Conservation (phyloP, 2,113 vertebrate species). For the Erinaceus europaeus region DNA sequence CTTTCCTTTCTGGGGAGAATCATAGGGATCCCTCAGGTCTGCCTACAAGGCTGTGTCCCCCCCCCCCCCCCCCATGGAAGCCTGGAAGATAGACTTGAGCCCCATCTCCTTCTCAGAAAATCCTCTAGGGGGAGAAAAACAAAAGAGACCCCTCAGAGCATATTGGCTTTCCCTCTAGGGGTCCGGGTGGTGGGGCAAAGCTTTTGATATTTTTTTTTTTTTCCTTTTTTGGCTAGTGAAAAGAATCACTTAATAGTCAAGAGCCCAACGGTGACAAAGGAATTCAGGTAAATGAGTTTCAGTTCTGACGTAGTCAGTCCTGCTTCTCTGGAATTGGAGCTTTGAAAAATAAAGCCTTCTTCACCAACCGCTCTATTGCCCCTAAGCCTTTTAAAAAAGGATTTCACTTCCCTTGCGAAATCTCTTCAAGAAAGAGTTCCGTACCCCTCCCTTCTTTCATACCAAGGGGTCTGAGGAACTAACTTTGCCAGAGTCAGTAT, state of each 20-base stretch:
- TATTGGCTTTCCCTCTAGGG: conserved; percentile 30
- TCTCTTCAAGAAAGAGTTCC: conserved; percentile 70
- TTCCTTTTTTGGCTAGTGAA: conserved; percentile 81
- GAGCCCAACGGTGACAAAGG: conserved; percentile 77
- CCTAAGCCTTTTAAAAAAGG: conserved; percentile 72
- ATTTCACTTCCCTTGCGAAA: conserved; percentile 51
- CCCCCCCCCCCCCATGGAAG: neutral
- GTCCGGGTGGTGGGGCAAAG: neutral
- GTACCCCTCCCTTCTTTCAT: conserved; percentile 69
- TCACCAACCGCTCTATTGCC: neutral
- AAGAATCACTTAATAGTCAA: conserved; percentile 80
- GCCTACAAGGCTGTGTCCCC: too few species aligned
- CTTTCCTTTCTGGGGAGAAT: neutral
- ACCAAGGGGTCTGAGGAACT: conserved; percentile 65
- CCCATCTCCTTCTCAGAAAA: neutral
- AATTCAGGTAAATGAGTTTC: conserved; percentile 85
- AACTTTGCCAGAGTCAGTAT: conserved; percentile 63
- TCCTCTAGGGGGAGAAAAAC: conserved; percentile 11
- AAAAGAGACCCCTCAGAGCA: conserved; percentile 29
- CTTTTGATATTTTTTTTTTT: conserved; percentile 81
- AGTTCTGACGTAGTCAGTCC: conserved; percentile 74
- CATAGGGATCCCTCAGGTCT: accelerated
- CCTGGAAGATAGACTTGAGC: neutral
- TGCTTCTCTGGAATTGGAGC: conserved; percentile 80
- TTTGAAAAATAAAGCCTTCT: conserved; percentile 78